Base-by-base conservation (phyloP, 2,113 vertebrate species). In the Chelonoidis abingdonii region DNA sequence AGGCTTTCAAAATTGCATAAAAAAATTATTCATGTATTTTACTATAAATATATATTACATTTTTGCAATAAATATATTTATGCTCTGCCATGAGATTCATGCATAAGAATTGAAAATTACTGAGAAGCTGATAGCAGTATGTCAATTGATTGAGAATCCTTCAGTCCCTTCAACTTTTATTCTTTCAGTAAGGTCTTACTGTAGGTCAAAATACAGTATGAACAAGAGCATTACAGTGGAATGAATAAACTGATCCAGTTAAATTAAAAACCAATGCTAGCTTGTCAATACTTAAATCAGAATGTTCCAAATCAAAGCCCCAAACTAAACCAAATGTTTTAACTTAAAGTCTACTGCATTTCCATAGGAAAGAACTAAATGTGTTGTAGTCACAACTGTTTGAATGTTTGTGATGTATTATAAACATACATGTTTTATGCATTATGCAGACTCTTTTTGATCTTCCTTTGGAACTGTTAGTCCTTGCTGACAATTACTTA, bases 81-180 rank as follows among this genome's bases (percentile, higher is more conserved):
- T 97, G 84, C 12, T 94, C 84, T 97, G 62, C 82, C 83, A 91
- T 92, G 92, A 94, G 88, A 96, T 93, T 96, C 95, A 95, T 97
- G 94, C 90, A 97, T 97, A 98, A 94, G 92, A 98, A 98, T 97
- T 97, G 95, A 97, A 98, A 98, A 98, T 98, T 98, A 97, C 93
- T 57, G 49, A 62, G 92, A 95, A 88, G 79, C 9, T 89, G 86
- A 96, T 90, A 87, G 80, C 83, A 93, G 79, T 93, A 89, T 93
- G 76, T 97, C 92, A 91, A 92, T 52, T 91, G 96, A 96, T 25
- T 94, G 92, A 97, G 94, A 92, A 94, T 91, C 84, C 69, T 92
- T 96, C 92, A 59, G 65, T 94, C 31, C 50, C 47, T 95, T 91
- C 72, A 90, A 90, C 6, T 87, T 86, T 86, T 83, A 83, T 83